Evolutionary conservation across 2,888 invertebrate genomes (phyloP).

Genomic region (Mimas tiliae): DNA sequence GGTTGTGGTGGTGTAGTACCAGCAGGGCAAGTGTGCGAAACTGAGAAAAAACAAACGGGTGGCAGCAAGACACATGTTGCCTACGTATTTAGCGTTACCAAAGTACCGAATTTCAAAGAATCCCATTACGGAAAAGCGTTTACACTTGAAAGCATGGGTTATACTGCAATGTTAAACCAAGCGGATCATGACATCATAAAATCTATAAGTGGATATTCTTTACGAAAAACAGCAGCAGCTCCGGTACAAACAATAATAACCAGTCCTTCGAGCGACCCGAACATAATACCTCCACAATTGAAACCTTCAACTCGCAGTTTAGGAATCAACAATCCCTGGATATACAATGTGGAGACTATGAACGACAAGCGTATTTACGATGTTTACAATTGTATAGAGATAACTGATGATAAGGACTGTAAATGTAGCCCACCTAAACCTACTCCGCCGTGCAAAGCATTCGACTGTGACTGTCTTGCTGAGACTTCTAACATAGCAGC

Average conservation of each 20-base stretch:
- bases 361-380: slow-evolving; percentile 42
- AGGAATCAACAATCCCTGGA: slow-evolving; percentile 41
- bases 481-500: slow-evolving; percentile 56
- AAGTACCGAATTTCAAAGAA: slow-evolving; percentile 53
- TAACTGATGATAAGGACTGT: slow-evolving; percentile 68
- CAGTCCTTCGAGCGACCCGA: slow-evolving; percentile 36
- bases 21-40: slow-evolving; percentile 65
- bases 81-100: slow-evolving; percentile 56
- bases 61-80: slow-evolving; percentile 56
- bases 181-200: slow-evolving; percentile 33
- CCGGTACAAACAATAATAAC: slow-evolving; percentile 32
- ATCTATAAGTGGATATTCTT: slow-evolving; percentile 43
- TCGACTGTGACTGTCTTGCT: slow-evolving; percentile 71
- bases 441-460: slow-evolving; percentile 69
- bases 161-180: slow-evolving; percentile 32
- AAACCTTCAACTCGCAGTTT: slow-evolving; percentile 40
- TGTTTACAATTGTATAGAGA: slow-evolving; percentile 58
- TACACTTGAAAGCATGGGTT: slow-evolving; percentile 49
- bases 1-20: slow-evolving; percentile 63
- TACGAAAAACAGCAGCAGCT: slow-evolving; percentile 35
- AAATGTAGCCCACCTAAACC: slow-evolving; percentile 70
- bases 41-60: slow-evolving; percentile 53
- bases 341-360: slow-evolving; percentile 50
- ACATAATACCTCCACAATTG: slow-evolving; percentile 33
- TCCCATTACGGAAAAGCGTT: slow-evolving; percentile 55